phyloP scores from a whole-genome alignment of 2,888 invertebrate species.

The Crematogaster levior region DNA sequence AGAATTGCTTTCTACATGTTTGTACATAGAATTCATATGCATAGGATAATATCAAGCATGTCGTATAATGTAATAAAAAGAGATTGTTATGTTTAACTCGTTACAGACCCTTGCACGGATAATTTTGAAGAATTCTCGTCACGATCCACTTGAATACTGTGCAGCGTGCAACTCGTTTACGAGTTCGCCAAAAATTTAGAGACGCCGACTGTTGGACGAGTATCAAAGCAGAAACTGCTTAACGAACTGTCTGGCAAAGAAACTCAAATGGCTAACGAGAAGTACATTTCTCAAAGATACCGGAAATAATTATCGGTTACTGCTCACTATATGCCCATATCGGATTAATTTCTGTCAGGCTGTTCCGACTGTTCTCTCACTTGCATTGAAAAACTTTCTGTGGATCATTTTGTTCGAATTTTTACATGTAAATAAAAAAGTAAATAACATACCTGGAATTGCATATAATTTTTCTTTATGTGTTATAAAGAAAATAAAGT shows the following conservation, averaged over 20 bases:
- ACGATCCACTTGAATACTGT: neutral
- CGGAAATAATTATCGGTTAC: constrained; percentile 72
- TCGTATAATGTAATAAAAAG: neutral
- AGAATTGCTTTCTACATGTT: neutral
- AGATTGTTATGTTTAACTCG: neutral
- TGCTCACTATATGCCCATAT: neutral
- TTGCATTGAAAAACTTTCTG: neutral
- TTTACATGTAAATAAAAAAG: neutral
- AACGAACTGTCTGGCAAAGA: constrained; percentile 80
- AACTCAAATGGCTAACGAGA: constrained; percentile 73
- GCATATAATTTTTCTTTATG: neutral
- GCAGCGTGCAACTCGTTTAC: constrained; percentile 20
- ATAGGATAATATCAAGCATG: no score
- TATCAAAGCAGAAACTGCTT: constrained; percentile 79
- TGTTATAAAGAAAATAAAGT: no score
- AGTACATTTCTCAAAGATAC: constrained; percentile 67
- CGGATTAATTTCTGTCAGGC: neutral
- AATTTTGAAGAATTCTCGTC: constrained; percentile 13
- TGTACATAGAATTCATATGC: neutral
- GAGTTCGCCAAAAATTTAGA: constrained; percentile 60
- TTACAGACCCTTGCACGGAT: neutral
- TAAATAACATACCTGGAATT: neutral
- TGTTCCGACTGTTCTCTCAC: neutral
- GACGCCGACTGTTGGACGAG: constrained; percentile 70
- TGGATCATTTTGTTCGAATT: neutral